Base-by-base conservation (phyloP, 2,888 invertebrate genomes). In the Drosophila atripex region DNA sequence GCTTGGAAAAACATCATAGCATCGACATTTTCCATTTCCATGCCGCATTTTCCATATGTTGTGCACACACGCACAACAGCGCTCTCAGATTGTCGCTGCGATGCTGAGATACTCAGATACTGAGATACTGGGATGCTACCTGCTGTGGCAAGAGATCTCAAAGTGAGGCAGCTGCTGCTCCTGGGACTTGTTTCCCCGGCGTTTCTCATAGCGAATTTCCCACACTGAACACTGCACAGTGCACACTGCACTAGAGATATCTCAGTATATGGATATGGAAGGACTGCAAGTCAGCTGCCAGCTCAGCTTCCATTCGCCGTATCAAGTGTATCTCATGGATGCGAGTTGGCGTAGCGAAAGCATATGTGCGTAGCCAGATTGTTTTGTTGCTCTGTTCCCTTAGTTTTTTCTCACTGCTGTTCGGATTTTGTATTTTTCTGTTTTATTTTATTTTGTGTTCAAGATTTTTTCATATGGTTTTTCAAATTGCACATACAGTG, bases 231-330 rank as follows among this genome's bases (percentile, higher is more conserved):
- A 28, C 28, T 28, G 28, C 28, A 7, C 9, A 28, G 9, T 9
- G 28, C 28, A 28, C 3, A 30, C 59, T 43, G 14, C 58, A 43
- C 66, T 77, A 70, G 68, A 77, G 70, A 49, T 69, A 64, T 54
- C 58, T 70, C 45, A 56, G 52, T 49, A 61, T 65, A 54, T 60
- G 52, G 49, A 59, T 63, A 71, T 74, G 75, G 63, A 51, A 88
- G 86, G 88, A 83, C 82, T 83, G 83, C 83, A 83, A 83, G 83
- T 83, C 83, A 88, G 83, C 83, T 83, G 83, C 75, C 60, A 55
- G 54, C 38, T 64, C 51, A 51, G 55, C 63, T 75, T 60, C 70
- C 47, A 30, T 35, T 53, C 64, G 54, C 59, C 55, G 65, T 64
- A 76, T 77, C 80, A 86, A 80, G 86, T 86, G 80, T 63, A 80